Evolutionary conservation across 2,888 invertebrate species (phyloP), one percentile per base, ranked within the genome.

Genomic region (Heliconius aoede): DNA sequence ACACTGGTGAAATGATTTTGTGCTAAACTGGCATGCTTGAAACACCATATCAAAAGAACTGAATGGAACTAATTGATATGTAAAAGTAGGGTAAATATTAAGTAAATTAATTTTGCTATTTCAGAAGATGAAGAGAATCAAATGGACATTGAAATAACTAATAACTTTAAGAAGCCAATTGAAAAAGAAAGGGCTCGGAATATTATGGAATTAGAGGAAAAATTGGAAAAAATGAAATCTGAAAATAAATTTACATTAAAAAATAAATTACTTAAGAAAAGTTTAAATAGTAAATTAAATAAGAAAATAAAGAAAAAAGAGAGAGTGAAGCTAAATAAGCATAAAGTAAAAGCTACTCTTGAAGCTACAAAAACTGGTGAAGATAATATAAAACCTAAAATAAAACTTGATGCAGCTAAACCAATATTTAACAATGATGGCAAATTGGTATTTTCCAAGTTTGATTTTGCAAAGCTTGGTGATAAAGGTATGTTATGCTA

Each of bases 381-480:
- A 69, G 76, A 60, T 80, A 82, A 72, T 61, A 91, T 76, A 26
- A 93, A 91, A 80, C 79, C 84, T 24, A 88, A 87, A 80, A 85
- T 92, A 8, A 88, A 87, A 80, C 85, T 92, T 9, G 93, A 95
- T 82, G 87, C 95, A 0, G 87, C 95, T 0, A 97, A 96, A 86
- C 96, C 97, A n/a, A 95, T 97, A 26, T 98, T 96, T 83, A 98
- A 98, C 88, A 97, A 96, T 82, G 97, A 98, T 80, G 97, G 97
- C 3, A 97, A 98, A 92, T 96, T 98, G 86, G 98, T 98, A 1
- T 98, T 97, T 87, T 98, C 98, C 8, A 99, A 98, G 93, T 97
- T 99, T 90, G 98, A 98, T 88, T 98, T 99, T 91, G 96, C 97
- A 32, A 95, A 96, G 83, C 94, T 96, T 80, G 97, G 96, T 24